Evolutionary conservation across 2,113 vertebrate genomes (phyloP).

Genomic region (Dasyornis broadbenti): DNA sequence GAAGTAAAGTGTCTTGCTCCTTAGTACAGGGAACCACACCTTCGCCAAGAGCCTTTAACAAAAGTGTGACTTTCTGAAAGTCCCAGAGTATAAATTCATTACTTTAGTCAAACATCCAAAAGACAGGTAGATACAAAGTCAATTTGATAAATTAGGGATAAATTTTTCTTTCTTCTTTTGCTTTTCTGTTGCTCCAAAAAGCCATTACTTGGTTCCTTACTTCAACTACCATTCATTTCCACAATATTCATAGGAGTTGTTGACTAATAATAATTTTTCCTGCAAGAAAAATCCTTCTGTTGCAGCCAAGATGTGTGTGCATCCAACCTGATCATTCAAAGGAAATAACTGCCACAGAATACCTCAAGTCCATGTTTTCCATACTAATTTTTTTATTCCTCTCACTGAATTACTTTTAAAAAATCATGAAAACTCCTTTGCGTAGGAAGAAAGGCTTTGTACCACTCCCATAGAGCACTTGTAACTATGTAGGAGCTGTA

Average conservation of each 20-base stretch:
- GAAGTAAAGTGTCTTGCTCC: background rate
- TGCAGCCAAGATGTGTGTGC: background rate
- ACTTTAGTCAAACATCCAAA: background rate
- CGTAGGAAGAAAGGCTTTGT: background rate
- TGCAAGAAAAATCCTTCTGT: background rate
- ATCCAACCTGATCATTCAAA: background rate
- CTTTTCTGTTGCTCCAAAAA: background rate
- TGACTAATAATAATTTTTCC: background rate
- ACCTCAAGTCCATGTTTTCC: background rate
- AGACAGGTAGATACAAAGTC: background rate
- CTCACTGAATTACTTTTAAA: background rate
- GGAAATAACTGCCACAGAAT: background rate
- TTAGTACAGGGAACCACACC: background rate
- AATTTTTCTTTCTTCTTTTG: background rate
- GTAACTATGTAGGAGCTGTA: background rate
- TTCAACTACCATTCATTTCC: background rate
- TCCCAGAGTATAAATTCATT: background rate
- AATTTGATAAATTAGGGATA: background rate
- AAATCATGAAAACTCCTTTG: background rate
- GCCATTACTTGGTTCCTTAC: background rate
- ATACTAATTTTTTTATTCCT: background rate
- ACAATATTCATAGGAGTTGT: background rate
- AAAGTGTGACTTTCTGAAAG: background rate
- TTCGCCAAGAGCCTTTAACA: background rate
- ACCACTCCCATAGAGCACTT: background rate